phyloP scores from a whole-genome alignment of 2,113 vertebrate species.

The Trinectes maculatus region DNA sequence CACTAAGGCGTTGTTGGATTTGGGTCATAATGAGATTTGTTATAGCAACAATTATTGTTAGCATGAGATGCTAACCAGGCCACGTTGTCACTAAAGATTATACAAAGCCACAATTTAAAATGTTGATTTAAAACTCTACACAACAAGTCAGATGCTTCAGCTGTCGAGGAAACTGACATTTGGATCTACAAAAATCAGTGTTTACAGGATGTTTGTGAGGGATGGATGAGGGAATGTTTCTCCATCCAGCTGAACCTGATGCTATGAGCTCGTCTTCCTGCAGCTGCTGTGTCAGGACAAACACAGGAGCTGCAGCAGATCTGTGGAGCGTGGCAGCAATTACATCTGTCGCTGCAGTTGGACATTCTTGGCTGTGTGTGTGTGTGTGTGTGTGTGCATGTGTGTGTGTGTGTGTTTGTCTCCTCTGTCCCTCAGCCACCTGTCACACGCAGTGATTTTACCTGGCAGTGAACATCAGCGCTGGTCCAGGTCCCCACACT shows the following conservation, averaged over 20 bases:
- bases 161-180: no score
- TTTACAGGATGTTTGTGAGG: no score
- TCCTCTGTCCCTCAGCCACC: conserved; percentile 37
- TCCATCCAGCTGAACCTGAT: conserved; percentile 2
- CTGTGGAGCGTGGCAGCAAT: conserved; percentile 36
- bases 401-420: no score
- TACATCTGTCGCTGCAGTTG: conserved; percentile 44
- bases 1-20: background rate
- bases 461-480: no score
- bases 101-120: no score
- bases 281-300: conserved; percentile 24
- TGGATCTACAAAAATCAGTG: no score
- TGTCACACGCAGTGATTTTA: conserved; percentile 46
- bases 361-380: conserved; percentile 9
- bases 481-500: no score
- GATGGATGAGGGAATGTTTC: background rate
- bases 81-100: no score
- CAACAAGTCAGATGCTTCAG: background rate
- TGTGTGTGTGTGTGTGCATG: conserved; percentile 6
- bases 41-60: no score
- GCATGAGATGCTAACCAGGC: no score
- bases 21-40: background rate
- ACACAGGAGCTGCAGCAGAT: conserved; percentile 24
- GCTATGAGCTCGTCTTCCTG: background rate
- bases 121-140: no score